phyloP scores from a whole-genome alignment of 2,888 invertebrate genomes.

The Volucella bombylans region DNA sequence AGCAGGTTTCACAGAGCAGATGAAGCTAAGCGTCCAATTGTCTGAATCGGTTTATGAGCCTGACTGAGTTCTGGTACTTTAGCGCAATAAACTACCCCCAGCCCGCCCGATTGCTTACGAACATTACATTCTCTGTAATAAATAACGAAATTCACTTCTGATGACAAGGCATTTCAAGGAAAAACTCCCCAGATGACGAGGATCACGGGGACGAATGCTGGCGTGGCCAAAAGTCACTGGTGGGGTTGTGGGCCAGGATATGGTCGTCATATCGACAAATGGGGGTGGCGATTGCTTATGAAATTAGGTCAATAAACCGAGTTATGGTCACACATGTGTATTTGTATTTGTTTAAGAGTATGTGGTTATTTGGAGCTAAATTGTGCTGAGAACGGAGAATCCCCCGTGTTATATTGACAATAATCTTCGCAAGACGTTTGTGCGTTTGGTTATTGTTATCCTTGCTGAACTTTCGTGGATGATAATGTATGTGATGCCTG shows the following conservation, averaged over 20 bases:
- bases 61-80: conserved; percentile 60
- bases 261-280: conserved; percentile 42
- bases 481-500: conserved; percentile 45
- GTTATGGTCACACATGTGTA: conserved; percentile 62
- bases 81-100: conserved; percentile 51
- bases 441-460: conserved; percentile 21
- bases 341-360: conserved; percentile 15
- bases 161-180: conserved; percentile 67
- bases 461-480: conserved; percentile 26
- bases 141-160: conserved; percentile 62
- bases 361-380: conserved; percentile 41
- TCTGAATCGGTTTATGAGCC: conserved; percentile 57
- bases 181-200: conserved; percentile 40
- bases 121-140: conserved; percentile 54
- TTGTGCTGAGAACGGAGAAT: conserved; percentile 61
- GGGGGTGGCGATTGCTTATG: conserved; percentile 67
- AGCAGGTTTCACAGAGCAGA: conserved; percentile 21
- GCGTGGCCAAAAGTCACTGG: conserved; percentile 17
- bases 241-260: conserved; percentile 11
- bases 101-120: not conserved
- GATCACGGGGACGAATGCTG: not conserved
- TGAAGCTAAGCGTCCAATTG: conserved; percentile 60
- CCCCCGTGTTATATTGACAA: conserved; percentile 45
- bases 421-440: conserved; percentile 37
- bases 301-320: conserved; percentile 72